Conservation (phyloP, 64 coral and sea anemone genomes). For the Orbicella faveolata region DNA sequence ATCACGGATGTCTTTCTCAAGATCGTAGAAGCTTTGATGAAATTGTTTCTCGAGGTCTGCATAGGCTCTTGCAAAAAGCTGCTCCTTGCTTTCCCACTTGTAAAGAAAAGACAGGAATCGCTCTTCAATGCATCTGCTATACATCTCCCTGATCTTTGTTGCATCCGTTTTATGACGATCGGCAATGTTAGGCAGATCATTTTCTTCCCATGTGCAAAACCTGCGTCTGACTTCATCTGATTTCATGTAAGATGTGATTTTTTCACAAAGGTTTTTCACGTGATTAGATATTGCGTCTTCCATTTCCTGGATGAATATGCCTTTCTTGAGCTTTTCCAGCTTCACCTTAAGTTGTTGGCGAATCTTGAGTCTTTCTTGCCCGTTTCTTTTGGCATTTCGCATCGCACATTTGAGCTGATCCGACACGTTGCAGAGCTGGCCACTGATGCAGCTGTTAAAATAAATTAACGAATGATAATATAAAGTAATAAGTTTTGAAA, state of each 20-base stretch:
- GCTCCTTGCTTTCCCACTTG: neutral
- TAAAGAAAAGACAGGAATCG: neutral
- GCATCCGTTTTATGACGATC: neutral
- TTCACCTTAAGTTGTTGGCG: neutral
- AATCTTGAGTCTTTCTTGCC: neutral
- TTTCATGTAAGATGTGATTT: neutral
- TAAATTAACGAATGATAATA: neutral
- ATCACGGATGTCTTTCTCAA: neutral
- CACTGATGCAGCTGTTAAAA: conserved; percentile 1
- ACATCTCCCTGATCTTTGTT: neutral
- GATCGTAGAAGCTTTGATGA: neutral
- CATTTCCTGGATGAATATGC: neutral
- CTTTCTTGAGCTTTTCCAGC: neutral
- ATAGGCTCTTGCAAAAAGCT: neutral
- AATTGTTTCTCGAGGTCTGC: neutral
- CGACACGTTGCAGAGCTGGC: neutral
- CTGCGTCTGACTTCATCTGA: neutral
- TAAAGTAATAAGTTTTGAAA: no score
- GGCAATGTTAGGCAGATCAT: neutral
- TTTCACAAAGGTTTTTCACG: neutral
- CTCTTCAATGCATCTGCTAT: neutral
- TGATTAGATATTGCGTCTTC: neutral
- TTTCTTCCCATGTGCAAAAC: neutral
- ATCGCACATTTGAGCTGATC: neutral
- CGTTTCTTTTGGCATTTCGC: neutral